Percentiles rank a stretch among this genome's conserved stretches.
Conservation (phyloP, 2,113 vertebrate genomes). For the Callipepla squamata region DNA sequence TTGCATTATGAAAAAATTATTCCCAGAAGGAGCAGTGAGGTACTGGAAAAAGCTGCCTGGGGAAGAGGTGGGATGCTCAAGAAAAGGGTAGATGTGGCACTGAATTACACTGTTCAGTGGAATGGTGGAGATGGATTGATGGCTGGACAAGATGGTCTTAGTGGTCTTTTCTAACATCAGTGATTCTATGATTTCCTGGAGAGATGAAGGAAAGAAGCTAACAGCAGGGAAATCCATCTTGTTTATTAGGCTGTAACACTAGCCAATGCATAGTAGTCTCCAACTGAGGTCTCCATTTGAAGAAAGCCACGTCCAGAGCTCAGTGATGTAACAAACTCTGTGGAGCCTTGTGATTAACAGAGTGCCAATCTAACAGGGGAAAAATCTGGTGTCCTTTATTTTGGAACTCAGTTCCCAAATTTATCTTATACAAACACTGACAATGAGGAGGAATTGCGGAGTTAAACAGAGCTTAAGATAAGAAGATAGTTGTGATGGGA, state of each 20-base stretch:
- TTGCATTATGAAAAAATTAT: neutral
- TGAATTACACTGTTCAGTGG: no score
- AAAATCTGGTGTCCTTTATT: neutral
- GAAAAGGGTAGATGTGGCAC: no score
- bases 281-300: neutral
- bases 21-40: no score
- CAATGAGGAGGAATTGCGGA: neutral
- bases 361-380: neutral
- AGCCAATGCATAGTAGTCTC: neutral
- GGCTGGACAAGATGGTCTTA: no score
- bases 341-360: neutral
- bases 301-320: neutral
- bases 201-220: neutral
- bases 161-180: no score
- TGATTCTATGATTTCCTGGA: neutral
- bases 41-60: no score
- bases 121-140: no score
- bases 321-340: fast-evolving
- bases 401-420: neutral
- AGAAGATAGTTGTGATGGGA: neutral
- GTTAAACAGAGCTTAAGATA: neutral
- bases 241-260: neutral
- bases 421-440: neutral
- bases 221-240: neutral
- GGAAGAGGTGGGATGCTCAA: no score